Evolutionary conservation across 2,888 invertebrate genomes (phyloP).

Genomic region (Aleiodes leptofemur): DNA sequence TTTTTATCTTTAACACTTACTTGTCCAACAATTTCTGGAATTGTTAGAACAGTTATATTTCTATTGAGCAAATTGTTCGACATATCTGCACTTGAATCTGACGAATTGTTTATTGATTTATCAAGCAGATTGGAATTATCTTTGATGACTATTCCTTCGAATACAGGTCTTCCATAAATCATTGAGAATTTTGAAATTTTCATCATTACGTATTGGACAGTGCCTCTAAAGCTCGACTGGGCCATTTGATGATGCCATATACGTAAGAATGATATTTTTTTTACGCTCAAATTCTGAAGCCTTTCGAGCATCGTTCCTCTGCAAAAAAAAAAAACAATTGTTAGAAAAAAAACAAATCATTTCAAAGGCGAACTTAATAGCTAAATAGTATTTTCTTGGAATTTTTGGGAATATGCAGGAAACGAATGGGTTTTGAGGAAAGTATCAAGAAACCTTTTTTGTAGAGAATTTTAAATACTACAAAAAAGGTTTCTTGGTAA

Average conservation of each 20-base stretch:
- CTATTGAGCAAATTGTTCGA: not conserved
- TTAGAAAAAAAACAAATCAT: conserved; percentile 2
- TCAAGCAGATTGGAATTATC: conserved; percentile 61
- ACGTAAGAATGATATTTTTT: conserved; percentile 62
- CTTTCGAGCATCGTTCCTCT: conserved; percentile 64
- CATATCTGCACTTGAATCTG: not conserved
- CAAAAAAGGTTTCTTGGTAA: too few species aligned
- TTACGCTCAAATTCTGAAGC: conserved; percentile 59
- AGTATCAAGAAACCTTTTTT: too few species aligned
- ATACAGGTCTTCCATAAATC: conserved; percentile 58
- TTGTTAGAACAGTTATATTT: conserved; percentile 57
- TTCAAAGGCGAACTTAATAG: not conserved
- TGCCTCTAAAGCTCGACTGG: conserved; percentile 51
- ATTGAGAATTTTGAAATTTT: conserved; percentile 52
- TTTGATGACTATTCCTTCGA: conserved; percentile 58
- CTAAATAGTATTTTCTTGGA: not conserved
- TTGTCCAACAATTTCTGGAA: conserved; percentile 63
- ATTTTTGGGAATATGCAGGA: not conserved
- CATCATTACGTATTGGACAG: conserved; percentile 57
- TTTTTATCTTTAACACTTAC: conserved; percentile 55
- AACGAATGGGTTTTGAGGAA: too few species aligned
- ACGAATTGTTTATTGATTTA: conserved; percentile 14
- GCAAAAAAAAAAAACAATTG: conserved; percentile 53
- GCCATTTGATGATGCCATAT: conserved; percentile 66
- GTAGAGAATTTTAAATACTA: too few species aligned